phyloP scores from a whole-genome alignment of 2,113 vertebrate genomes.

The Anolis carolinensis region DNA sequence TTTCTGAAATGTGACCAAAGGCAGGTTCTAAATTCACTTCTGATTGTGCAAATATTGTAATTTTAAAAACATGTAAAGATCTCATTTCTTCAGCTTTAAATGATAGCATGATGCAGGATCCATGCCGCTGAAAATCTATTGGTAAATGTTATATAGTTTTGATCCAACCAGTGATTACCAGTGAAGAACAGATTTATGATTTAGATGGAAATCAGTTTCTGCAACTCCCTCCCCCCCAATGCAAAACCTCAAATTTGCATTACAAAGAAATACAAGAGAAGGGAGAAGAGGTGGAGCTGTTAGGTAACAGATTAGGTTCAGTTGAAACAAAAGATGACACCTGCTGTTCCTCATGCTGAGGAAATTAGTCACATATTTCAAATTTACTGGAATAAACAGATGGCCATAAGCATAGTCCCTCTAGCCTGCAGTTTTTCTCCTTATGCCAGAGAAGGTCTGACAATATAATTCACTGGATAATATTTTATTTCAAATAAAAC shows the following conservation, averaged over 20 bases:
- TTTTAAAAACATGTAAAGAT: background rate
- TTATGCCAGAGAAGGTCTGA: conserved; percentile 50
- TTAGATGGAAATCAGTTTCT: conserved; percentile 45
- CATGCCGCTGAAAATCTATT: background rate
- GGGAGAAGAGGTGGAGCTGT: conserved; percentile 38
- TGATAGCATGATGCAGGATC: background rate
- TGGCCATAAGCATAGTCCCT: conserved; percentile 60
- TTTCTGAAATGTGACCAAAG: no score
- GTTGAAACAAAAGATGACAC: conserved; percentile 65
- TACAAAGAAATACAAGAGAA: conserved; percentile 49
- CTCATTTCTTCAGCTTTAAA: background rate
- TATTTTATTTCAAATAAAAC: conserved; percentile 46
- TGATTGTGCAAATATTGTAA: background rate
- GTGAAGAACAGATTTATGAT: conserved; percentile 44
- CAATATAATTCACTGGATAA: conserved; percentile 54
- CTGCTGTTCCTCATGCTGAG: conserved; percentile 67
- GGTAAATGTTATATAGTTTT: background rate
- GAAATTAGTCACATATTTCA: conserved; percentile 63
- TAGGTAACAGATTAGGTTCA: conserved; percentile 55
- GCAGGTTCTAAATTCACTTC: background rate
- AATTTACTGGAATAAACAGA: conserved; percentile 66
- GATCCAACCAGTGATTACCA: conserved; percentile 36
- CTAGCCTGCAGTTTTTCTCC: conserved; percentile 59
- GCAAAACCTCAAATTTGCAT: conserved; percentile 49
- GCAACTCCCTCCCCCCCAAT: conserved; percentile 7